Base-by-base conservation (phyloP, 1,140 invertebrate species). In the Sminthurinus signatus region DNA sequence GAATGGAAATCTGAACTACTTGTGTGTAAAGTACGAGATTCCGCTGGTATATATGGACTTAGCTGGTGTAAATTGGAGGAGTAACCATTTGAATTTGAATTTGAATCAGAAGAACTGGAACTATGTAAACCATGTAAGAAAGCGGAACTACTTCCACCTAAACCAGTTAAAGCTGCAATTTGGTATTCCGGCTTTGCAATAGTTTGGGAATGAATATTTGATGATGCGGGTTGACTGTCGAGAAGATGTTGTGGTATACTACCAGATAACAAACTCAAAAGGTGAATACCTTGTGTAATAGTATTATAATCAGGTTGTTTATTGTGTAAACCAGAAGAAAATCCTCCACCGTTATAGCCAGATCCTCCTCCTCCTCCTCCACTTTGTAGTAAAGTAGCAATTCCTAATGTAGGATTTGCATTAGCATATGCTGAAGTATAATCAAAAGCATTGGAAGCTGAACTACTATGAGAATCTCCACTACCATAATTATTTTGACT, bases 231-330 rank as follows among this genome's bases (percentile, higher is more conserved):
- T 58, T 28, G 14, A 19, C 8, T 4, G 25, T 32, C 43, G 25
- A 50, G 2, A 5, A 63, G 43, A n/a, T 68, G 61, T 42, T 63
- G 44, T 1, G 65, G 65, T 39, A 68, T 68, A 46, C 60, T 61
- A 50, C 67, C 67, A 19, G 57, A 61, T 10, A 68, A 44, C n/a
- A 68, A 42, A 36, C 31, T 61, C 1, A 68, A 31, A 14, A 68
- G 50, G 50, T 68, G 67, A 39, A 68, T 68, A 1, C 67, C 67
- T 50, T 62, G 58, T 2, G 57, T 64, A 8, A 68, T 68, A 1
- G 67, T 68, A 27, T 68, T 68, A 31, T 68, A 68, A 21, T 36
- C n/a, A 1, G 60, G 54, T 36, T 36, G 32, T 36, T 36, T 36
- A 15, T 36, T 36, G 32, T 8, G 32, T 36, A 15, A 36, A 36